A percentile compares a stretch with the other conserved stretches of the same genome.
phyloP scores from a whole-genome alignment of 2,797 vertebrate species.

The Ctenopoma multispine region DNA sequence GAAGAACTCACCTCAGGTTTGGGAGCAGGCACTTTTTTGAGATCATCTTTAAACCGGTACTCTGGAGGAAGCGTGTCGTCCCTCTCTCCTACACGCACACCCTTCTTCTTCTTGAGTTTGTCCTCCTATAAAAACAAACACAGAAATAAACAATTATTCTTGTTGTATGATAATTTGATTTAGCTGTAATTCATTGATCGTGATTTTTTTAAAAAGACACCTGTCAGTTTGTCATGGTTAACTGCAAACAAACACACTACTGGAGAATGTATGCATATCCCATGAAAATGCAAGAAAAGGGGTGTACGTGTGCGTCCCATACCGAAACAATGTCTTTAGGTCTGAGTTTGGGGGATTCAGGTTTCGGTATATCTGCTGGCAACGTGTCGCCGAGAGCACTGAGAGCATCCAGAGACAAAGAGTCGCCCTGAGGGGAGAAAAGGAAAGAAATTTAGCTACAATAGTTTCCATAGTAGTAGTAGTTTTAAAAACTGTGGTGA shows the following conservation, averaged over 20 bases:
- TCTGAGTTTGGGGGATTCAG: constrained; percentile 71
- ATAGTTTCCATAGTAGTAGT: background rate
- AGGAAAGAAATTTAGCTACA: background rate
- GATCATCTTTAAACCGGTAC: constrained; percentile 76
- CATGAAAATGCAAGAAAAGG: constrained; percentile 42
- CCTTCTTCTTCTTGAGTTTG: constrained; percentile 67
- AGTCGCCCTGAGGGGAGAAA: constrained; percentile 44
- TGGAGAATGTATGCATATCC: no score
- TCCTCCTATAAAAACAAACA: constrained; percentile 61
- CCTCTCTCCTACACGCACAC: constrained; percentile 78
- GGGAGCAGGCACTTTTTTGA: constrained; percentile 67
- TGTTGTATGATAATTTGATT: no score
- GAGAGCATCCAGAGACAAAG: constrained; percentile 76
- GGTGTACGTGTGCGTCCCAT: background rate
- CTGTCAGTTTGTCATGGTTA: no score
- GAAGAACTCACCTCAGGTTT: constrained; percentile 69
- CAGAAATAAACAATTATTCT: no score
- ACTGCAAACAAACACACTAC: no score
- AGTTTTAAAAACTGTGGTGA: background rate
- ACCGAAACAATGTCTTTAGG: constrained; percentile 79
- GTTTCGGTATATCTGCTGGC: constrained; percentile 59
- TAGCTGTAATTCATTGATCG: no score
- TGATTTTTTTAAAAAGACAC: no score
- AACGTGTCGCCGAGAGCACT: constrained; percentile 69
- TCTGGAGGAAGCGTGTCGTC: constrained; percentile 75